Percentiles rank a stretch among this genome's conserved stretches.
These are phyloP conservation scores for Pyrgilauda ruficollis DNA, from an alignment of 2,113 vertebrate genomes.

Conservation along the genomic window DNA sequence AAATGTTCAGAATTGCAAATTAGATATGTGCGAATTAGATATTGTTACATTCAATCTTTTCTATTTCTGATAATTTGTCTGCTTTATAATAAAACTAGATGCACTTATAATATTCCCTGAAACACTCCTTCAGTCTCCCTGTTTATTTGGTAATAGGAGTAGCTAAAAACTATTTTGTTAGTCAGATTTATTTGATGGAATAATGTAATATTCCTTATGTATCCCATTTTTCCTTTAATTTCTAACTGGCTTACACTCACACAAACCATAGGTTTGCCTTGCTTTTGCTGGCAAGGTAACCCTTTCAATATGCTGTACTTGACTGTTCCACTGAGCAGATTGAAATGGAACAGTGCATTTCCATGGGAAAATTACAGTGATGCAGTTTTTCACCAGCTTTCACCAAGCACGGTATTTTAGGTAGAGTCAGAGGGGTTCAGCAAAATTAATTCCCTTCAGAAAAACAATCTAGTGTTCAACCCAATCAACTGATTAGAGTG, in stretches of 20 bases:
- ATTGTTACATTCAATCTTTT: not conserved
- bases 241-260: not conserved
- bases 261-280: not conserved
- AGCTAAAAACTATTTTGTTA: not conserved
- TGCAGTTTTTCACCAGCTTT: not conserved
- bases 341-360: not conserved
- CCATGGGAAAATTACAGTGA: not conserved
- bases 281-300: not conserved
- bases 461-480: not conserved
- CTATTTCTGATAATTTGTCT: not conserved
- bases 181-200: not conserved
- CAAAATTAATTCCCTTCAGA: not conserved
- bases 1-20: not conserved
- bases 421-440: rapidly evolving
- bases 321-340: not conserved
- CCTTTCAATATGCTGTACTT: not conserved
- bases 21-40: too few relatives aligned
- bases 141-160: not conserved
- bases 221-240: not conserved
- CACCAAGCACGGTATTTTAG: not conserved
- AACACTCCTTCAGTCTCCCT: not conserved
- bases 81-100: not conserved
- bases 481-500: not conserved
- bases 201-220: not conserved
- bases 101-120: not conserved